phyloP scores from a whole-genome alignment of 2,888 invertebrate species.

The Cancer borealis region DNA sequence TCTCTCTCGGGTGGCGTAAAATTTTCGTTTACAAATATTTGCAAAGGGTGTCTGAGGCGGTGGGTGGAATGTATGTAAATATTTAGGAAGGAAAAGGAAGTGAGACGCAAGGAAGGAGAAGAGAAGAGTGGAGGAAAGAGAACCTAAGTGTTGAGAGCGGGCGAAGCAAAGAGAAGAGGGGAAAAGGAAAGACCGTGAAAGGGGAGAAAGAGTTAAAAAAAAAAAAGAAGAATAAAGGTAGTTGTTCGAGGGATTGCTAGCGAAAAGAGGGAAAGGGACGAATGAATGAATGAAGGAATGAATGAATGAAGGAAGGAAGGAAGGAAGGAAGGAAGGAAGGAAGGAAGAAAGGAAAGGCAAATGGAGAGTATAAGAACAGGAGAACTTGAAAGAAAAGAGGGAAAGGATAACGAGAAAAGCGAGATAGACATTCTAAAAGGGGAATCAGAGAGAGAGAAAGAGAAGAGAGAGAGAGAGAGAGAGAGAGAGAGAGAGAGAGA shows the following conservation, averaged over 20 bases:
- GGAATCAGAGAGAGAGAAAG: neutral
- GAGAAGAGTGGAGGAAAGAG: neutral
- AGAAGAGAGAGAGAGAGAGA: neutral
- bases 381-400: neutral
- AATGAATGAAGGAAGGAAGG: neutral
- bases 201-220: neutral
- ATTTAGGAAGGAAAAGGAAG: constrained; percentile 7
- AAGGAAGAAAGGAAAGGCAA: too few species aligned
- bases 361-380: neutral
- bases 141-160: neutral
- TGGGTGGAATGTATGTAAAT: neutral
- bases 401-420: neutral
- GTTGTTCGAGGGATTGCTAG: neutral
- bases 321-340: neutral
- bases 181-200: too few species aligned
- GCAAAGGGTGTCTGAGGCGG: neutral
- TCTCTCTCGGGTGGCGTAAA: neutral
- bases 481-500: constrained; percentile 20
- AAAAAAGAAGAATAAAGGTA: neutral
- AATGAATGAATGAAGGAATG: too few species aligned
- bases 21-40: neutral
- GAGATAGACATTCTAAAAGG: neutral
- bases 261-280: neutral
- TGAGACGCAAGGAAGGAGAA: neutral
- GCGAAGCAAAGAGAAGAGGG: neutral